Percentiles rank a stretch among this genome's conserved stretches.
phyloP scores from a whole-genome alignment of 35 echinoderm and acorn worm species.

The Patiria miniata region DNA sequence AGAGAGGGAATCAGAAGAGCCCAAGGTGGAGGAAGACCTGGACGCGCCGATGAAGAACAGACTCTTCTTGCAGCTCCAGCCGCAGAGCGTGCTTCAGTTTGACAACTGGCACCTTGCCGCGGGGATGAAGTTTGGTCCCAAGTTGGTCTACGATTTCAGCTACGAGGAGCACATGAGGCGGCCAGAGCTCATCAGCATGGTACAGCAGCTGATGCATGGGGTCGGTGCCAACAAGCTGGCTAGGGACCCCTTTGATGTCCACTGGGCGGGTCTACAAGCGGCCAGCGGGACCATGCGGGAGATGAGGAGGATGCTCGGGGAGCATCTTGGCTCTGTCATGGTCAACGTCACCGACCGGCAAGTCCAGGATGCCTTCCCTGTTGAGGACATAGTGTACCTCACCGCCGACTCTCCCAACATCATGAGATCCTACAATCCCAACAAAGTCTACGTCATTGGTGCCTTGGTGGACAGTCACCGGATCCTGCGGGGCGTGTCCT shows the following conservation, averaged over 20 bases:
- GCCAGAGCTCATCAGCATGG: slow-evolving; percentile 52
- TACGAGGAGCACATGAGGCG: slow-evolving; percentile 76
- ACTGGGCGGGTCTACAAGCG: slow-evolving; percentile 61
- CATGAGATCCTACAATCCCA: slow-evolving; percentile 61
- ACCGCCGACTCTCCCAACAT: slow-evolving; percentile 86
- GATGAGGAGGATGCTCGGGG: slow-evolving; percentile 41
- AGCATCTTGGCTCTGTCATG: slow-evolving; percentile 57
- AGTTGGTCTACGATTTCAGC: slow-evolving; percentile 81
- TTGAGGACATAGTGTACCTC: slow-evolving; percentile 78
- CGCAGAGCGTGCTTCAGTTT: slow-evolving; percentile 26
- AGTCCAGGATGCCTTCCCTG: slow-evolving; percentile 78
- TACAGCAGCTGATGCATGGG: slow-evolving; percentile 65
- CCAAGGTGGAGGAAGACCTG: background rate
- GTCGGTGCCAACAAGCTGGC: slow-evolving; percentile 66
- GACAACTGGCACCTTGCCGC: slow-evolving; percentile 72
- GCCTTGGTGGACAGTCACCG: slow-evolving; percentile 57
- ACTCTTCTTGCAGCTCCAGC: slow-evolving; percentile 12
- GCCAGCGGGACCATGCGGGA: slow-evolving; percentile 47
- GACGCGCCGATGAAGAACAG: slow-evolving; percentile 21
- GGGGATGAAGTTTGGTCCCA: slow-evolving; percentile 92
- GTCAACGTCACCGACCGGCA: slow-evolving; percentile 62
- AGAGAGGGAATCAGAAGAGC: slow-evolving; percentile 16
- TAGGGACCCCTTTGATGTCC: slow-evolving; percentile 80
- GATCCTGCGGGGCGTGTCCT: slow-evolving; percentile 54
- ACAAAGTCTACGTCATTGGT: slow-evolving; percentile 81